Conservation (phyloP, 2,113 vertebrate genomes). For the Mustelus asterias region DNA sequence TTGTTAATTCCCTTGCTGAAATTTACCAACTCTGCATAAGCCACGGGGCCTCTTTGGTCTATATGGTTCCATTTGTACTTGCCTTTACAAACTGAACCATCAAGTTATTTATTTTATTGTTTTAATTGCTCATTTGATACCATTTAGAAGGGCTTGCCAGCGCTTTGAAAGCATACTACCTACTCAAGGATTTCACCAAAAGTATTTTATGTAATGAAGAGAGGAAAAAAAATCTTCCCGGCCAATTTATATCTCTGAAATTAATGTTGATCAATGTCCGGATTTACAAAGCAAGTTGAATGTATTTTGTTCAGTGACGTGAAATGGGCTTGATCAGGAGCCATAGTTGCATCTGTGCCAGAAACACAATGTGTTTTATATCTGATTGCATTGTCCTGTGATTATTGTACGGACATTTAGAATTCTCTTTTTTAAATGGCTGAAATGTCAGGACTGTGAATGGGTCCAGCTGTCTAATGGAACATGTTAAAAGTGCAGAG, state of each 20-base stretch:
- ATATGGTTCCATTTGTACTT: background rate
- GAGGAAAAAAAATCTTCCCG: background rate
- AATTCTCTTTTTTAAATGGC: background rate
- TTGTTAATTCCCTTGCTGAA: background rate
- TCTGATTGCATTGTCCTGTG: constrained; percentile 11
- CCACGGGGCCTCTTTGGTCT: background rate
- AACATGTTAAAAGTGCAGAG: background rate
- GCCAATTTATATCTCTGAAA: background rate
- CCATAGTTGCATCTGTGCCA: background rate
- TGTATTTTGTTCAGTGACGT: constrained; percentile 7
- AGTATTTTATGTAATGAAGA: background rate
- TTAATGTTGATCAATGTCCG: background rate
- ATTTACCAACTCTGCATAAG: background rate
- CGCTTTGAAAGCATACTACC: background rate
- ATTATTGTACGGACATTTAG: background rate
- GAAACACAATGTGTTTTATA: background rate
- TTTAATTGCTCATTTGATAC: background rate
- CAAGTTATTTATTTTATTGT: background rate
- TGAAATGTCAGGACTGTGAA: constrained; percentile 11
- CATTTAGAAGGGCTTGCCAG: background rate
- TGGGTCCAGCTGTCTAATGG: background rate
- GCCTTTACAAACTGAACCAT: background rate
- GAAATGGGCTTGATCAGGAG: background rate
- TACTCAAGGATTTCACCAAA: background rate
- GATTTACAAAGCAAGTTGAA: background rate